Percentiles rank a stretch among this genome's conserved stretches.
phyloP scores from a whole-genome alignment of 2,797 vertebrate genomes.

The Alosa sapidissima region DNA sequence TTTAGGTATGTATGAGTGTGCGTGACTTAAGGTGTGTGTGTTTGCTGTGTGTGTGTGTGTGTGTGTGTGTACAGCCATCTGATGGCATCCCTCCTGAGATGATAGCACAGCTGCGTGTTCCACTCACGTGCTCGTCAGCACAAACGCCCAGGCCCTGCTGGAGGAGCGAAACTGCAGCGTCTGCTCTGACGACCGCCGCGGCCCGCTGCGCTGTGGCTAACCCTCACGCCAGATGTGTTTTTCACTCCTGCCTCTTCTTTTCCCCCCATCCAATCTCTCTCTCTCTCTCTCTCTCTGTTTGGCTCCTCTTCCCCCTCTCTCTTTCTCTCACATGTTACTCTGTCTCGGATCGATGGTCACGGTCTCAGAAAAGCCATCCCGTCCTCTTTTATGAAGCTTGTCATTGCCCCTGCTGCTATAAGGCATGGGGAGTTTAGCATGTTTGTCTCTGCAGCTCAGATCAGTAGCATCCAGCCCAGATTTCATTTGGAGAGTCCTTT shows the following conservation, averaged over 20 bases:
- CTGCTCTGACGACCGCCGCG: slow-evolving; percentile 38
- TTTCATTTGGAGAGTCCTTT: neutral
- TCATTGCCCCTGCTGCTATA: neutral
- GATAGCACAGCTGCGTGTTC: slow-evolving; percentile 17
- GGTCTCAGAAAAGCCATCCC: slow-evolving; percentile 10
- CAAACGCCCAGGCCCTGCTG: slow-evolving; percentile 43
- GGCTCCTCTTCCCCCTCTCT: neutral
- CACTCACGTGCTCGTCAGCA: slow-evolving; percentile 44
- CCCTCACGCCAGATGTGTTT: slow-evolving; percentile 51
- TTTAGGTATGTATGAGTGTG: neutral
- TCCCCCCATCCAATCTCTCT: neutral
- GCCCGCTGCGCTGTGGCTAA: slow-evolving; percentile 32
- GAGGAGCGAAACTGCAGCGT: slow-evolving; percentile 47
- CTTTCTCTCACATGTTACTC: neutral
- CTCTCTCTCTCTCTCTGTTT: neutral
- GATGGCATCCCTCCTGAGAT: slow-evolving; percentile 46
- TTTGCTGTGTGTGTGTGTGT: neutral
- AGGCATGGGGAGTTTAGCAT: neutral
- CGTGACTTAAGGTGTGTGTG: neutral
- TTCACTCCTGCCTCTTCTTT: neutral
- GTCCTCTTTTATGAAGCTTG: slow-evolving; percentile 22
- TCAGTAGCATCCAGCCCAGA: neutral
- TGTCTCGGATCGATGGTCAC: neutral
- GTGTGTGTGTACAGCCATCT: slow-evolving; percentile 46
- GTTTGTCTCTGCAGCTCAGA: neutral